Evolutionary conservation across 2,888 invertebrate species (phyloP).

Genomic region (Drosophila macrospina): DNA sequence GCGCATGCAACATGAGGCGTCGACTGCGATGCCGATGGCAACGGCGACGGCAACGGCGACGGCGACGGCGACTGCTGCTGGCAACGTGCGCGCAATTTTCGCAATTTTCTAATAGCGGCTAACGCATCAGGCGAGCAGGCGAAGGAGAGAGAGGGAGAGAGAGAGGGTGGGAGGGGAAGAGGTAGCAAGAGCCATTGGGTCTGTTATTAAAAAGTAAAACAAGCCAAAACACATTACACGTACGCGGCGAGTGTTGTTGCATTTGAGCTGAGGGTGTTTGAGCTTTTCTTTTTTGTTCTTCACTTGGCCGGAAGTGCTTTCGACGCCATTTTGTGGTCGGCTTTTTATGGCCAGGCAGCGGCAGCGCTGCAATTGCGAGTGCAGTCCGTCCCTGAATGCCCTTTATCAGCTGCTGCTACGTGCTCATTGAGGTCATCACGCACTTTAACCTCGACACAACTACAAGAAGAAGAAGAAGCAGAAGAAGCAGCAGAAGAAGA

Average conservation of each 20-base stretch:
- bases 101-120: slow-evolving; percentile 79
- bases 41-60: slow-evolving; percentile 1
- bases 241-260: slow-evolving; percentile 23
- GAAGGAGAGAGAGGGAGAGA: not conserved
- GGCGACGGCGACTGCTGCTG: slow-evolving; percentile 19
- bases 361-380: slow-evolving; percentile 61
- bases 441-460: slow-evolving; percentile 54
- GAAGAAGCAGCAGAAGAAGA: too few species aligned
- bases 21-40: slow-evolving; percentile 9
- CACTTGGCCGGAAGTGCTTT: slow-evolving; percentile 72
- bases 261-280: not conserved
- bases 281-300: slow-evolving; percentile 60
- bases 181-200: slow-evolving; percentile 2
- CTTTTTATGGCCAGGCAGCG: slow-evolving; percentile 51
- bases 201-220: slow-evolving; percentile 59
- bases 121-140: slow-evolving; percentile 39
- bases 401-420: slow-evolving; percentile 59
- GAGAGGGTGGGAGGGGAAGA: not conserved
- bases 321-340: slow-evolving; percentile 76
- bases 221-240: slow-evolving; percentile 69
- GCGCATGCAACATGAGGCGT: slow-evolving; percentile 63
- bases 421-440: slow-evolving; percentile 64
- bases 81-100: slow-evolving; percentile 79
- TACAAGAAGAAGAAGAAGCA: slow-evolving; percentile 21
- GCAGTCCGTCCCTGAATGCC: slow-evolving; percentile 46